Evolutionary conservation across 2,113 vertebrate species (phyloP), one percentile per base, ranked within the genome.

Genomic region (Trachemys scripta): DNA sequence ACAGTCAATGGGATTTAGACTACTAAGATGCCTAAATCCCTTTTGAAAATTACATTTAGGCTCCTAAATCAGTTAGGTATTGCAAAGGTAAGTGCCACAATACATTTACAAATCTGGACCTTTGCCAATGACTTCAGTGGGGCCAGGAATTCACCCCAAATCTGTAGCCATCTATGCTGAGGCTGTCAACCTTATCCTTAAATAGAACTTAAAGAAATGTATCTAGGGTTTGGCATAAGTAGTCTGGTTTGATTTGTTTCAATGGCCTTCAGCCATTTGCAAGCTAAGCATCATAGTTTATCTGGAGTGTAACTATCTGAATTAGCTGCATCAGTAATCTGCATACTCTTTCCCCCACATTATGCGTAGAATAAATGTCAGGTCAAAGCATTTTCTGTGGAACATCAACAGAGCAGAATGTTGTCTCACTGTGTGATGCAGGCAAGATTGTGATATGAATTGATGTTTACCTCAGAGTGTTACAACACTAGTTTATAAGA

Each of bases 401-500:
- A 84, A 56, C 79, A n/a, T 20, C 12, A 20, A 59, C n/a, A 62
- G 45, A 16, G 72, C 79, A 80, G 35, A 53, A 31, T 62, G 78
- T 2, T 92, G 2, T 19, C 69, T 97, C 12, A 1, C 29, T 38
- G 53, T 1, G 6, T 72, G 69, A 88, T 0, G 5, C 6, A n/a
- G 91, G 89, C 84, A 56, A 20, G 38, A 84, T 90, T 5, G 35
- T 10, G 31, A 96, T 25, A 78, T 85, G 88, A 85, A 49, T 4
- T 24, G 19, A 76, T 81, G 2, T 57, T 93, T 50, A 9, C 38
- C 81, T 96, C 82, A 35, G 54, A 20, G 29, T 56, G 53, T 69
- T 3, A 5, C 72, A 6, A 9, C 11, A 50, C 81, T 75, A 76
- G 85, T 96, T 95, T 90, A 84, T 94, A 89, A 95, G 84, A 92